phyloP scores from a whole-genome alignment of 2,797 vertebrate genomes.

The Siniperca scherzeri region DNA sequence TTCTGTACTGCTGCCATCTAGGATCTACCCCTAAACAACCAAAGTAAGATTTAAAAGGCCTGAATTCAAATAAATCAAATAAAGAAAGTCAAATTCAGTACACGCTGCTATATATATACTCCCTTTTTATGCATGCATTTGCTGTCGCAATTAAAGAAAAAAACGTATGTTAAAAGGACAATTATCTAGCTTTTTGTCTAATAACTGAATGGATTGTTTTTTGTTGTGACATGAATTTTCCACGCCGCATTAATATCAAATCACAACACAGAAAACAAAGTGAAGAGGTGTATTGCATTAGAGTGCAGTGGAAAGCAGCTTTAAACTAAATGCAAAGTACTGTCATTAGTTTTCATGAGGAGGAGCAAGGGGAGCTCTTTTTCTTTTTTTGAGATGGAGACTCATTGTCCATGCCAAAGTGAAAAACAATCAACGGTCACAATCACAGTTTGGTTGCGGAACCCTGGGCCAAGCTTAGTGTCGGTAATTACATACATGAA shows the following conservation, averaged over 20 bases:
- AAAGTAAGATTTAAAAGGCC: too few relatives aligned
- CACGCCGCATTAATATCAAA: background rate
- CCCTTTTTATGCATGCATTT: background rate
- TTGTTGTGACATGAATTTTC: background rate
- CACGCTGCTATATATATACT: background rate
- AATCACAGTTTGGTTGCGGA: too few relatives aligned
- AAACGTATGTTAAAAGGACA: background rate
- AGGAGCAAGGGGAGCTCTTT: background rate
- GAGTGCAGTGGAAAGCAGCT: background rate
- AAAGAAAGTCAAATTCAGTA: background rate
- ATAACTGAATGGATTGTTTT: background rate
- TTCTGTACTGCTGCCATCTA: too few relatives aligned
- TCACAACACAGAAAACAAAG: background rate
- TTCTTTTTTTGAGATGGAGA: background rate
- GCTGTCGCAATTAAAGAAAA: background rate
- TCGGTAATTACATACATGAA: background rate
- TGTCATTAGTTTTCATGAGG: background rate
- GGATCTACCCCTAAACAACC: too few relatives aligned
- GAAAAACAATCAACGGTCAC: background rate
- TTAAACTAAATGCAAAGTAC: background rate
- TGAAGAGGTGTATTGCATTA: background rate
- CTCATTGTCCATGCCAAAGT: background rate
- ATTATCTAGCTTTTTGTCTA: too few relatives aligned
- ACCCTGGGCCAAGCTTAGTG: too few relatives aligned
- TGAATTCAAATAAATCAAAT: background rate